phyloP scores from a whole-genome alignment of 2,797 vertebrate genomes.

The Orientallactaga sibirica region DNA sequence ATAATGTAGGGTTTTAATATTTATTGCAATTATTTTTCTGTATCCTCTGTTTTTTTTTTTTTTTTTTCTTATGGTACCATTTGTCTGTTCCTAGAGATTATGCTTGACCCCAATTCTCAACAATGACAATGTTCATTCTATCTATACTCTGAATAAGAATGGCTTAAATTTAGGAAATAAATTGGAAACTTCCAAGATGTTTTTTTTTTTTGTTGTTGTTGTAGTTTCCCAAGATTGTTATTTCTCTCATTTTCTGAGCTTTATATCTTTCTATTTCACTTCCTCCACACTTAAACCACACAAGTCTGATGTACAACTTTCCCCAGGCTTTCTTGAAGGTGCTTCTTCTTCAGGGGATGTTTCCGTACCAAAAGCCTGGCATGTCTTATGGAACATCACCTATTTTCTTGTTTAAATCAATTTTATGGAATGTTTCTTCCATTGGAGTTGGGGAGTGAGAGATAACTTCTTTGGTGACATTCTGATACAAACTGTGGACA shows the following conservation, averaged over 20 bases:
- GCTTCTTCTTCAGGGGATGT: too few relatives aligned
- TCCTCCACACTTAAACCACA: neutral
- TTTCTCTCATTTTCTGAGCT: neutral
- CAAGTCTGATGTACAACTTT: neutral
- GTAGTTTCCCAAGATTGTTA: neutral
- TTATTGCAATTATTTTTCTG: neutral
- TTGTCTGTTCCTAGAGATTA: neutral
- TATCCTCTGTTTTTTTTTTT: too few relatives aligned
- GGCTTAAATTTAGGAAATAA: neutral
- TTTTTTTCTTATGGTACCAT: too few relatives aligned
- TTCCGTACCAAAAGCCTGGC: neutral
- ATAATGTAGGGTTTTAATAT: neutral
- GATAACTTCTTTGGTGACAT: neutral
- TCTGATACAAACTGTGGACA: neutral
- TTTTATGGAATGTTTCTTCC: neutral
- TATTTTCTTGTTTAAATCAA: neutral
- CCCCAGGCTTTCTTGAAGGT: neutral
- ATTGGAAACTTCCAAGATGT: neutral
- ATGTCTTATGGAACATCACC: neutral
- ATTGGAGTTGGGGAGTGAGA: neutral
- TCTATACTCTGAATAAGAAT: neutral
- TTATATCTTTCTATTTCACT: neutral
- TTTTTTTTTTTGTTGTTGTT: neutral
- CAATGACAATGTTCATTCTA: neutral
- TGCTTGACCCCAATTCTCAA: neutral